Conservation (phyloP, 2,113 vertebrate genomes). For the Salminus brasiliensis region DNA sequence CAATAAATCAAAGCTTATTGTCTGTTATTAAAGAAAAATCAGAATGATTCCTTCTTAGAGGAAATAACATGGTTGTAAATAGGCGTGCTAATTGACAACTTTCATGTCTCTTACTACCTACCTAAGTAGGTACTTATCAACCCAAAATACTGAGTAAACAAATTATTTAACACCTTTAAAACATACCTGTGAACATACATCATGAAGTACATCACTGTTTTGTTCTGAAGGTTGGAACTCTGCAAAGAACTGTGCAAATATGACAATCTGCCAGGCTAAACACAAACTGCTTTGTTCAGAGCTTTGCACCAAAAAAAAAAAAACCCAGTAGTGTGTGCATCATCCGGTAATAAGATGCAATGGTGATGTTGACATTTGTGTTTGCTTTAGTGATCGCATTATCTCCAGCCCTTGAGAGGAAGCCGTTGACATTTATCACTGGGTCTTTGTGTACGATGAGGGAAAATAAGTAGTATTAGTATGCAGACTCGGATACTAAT, state of each 20-base stretch:
- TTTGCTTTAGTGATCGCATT: slow-evolving; percentile 33
- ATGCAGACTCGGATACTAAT: slow-evolving; percentile 62
- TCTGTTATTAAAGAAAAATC: too few relatives aligned
- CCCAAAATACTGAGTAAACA: too few relatives aligned
- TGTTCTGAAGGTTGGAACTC: background rate
- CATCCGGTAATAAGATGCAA: background rate
- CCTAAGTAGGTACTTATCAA: too few relatives aligned
- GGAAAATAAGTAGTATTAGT: slow-evolving; percentile 63
- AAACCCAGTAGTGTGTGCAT: background rate
- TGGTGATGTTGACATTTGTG: slow-evolving; percentile 32
- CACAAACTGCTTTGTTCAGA: background rate
- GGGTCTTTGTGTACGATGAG: slow-evolving; percentile 51
- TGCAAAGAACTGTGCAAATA: background rate
- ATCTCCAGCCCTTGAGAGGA: slow-evolving; percentile 21
- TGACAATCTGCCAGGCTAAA: background rate
- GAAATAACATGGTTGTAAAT: too few relatives aligned
- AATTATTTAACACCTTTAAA: too few relatives aligned
- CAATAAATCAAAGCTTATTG: too few relatives aligned
- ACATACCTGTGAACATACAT: too few relatives aligned
- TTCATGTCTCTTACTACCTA: too few relatives aligned
- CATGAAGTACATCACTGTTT: background rate
- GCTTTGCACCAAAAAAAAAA: background rate
- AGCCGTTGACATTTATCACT: slow-evolving; percentile 52
- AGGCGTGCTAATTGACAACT: too few relatives aligned
- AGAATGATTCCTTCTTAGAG: too few relatives aligned